Conservation (phyloP, 2,797 vertebrate species). For the Sebastes paucispinis region DNA sequence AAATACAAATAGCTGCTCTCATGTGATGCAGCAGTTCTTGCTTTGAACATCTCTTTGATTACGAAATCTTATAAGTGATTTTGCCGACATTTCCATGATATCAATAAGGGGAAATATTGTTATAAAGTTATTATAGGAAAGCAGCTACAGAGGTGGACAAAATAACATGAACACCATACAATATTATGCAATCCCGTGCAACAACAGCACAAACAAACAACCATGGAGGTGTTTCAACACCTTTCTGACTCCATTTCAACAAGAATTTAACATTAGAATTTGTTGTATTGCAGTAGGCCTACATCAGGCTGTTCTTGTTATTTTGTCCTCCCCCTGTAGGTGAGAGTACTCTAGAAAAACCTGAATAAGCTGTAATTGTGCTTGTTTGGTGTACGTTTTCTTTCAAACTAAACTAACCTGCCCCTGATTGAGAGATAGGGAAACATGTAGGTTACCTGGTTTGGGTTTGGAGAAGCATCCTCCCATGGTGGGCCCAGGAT, state of each 20-base stretch:
- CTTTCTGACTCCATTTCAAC: neutral
- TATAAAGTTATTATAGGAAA: neutral
- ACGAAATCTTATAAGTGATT: neutral
- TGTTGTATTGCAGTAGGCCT: neutral
- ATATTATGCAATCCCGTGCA: neutral
- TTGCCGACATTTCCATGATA: neutral
- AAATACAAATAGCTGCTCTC: neutral
- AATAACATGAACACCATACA: neutral
- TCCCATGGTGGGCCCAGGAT: constrained; percentile 86
- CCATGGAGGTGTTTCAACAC: neutral
- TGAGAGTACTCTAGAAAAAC: neutral
- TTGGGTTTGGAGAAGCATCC: constrained; percentile 96
- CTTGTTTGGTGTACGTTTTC: neutral
- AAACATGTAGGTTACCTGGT: constrained; percentile 83
- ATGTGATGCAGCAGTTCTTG: neutral
- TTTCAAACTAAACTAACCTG: neutral
- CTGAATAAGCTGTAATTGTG: neutral
- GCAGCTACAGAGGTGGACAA: neutral
- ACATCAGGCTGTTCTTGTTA: neutral
- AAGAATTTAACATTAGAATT: neutral
- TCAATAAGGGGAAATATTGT: neutral
- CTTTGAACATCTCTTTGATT: neutral
- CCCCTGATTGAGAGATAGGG: neutral
- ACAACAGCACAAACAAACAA: neutral
- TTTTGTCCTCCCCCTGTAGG: neutral